A percentile compares a stretch with the other conserved stretches of the same genome.
phyloP scores from a whole-genome alignment of 2,888 invertebrate genomes.

The Melieria crassipennis region DNA sequence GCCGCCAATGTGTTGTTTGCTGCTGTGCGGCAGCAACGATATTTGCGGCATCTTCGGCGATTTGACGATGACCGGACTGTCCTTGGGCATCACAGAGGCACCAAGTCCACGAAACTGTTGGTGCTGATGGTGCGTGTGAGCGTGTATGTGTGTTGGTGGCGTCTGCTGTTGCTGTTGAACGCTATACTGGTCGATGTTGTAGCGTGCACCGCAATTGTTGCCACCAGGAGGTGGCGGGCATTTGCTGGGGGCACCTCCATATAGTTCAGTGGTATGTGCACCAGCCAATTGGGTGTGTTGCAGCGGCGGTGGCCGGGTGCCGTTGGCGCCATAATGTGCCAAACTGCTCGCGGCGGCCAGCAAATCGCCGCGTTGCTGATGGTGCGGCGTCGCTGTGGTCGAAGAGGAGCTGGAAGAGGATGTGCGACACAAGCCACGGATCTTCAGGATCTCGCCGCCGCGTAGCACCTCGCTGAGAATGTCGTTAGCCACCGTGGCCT shows the following conservation, averaged over 20 bases:
- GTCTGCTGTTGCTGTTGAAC: constrained; percentile 43
- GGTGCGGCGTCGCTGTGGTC: constrained; percentile 33
- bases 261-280: constrained; percentile 43
- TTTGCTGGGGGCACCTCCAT: constrained; percentile 44
- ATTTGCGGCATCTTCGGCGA: constrained; percentile 56
- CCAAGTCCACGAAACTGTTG: constrained; percentile 59
- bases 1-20: constrained; percentile 45
- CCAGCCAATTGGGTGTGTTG: constrained; percentile 40
- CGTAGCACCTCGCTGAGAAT: constrained; percentile 82
- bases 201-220: constrained; percentile 37
- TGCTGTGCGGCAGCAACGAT: constrained; percentile 48
- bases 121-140: constrained; percentile 37
- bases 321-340: constrained; percentile 50
- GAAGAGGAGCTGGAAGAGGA: constrained; percentile 38
- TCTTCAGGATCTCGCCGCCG: constrained; percentile 84
- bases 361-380: constrained; percentile 35
- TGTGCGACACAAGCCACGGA: constrained; percentile 81
- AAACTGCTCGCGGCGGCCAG: constrained; percentile 41
- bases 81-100: constrained; percentile 62
- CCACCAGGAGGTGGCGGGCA: constrained; percentile 38
- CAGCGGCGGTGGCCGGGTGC: constrained; percentile 46
- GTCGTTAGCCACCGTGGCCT: constrained; percentile 85
- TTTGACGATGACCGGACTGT: constrained; percentile 64
- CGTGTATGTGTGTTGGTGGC: constrained; percentile 32
- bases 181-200: constrained; percentile 42